Conservation (phyloP, 1,140 invertebrate species). For the Melipona quadrifasciata region DNA sequence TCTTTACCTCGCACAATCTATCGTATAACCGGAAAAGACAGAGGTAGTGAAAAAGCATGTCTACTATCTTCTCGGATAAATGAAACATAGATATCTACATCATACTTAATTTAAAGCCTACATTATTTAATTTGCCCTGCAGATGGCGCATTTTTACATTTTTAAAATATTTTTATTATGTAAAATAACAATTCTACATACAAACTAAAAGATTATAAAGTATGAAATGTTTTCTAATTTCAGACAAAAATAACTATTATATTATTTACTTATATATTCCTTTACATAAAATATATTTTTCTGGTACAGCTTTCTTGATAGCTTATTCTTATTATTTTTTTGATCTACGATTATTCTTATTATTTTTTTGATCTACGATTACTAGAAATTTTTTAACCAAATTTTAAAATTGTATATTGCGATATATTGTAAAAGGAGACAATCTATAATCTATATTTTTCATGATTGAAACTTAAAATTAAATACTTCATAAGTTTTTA, state of each 20-base stretch:
- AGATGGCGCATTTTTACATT: constrained; percentile 10
- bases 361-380: neutral
- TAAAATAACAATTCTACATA: neutral
- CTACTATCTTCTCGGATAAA: neutral
- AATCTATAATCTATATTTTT: neutral
- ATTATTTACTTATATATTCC: neutral
- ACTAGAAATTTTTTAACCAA: neutral
- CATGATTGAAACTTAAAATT: neutral
- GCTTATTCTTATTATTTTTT: neutral
- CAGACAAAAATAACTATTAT: neutral
- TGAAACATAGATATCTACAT: constrained; percentile 25
- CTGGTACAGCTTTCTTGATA: neutral
- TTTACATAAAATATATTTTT: neutral
- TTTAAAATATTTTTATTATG: neutral
- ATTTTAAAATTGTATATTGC: neutral
- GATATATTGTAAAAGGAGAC: neutral
- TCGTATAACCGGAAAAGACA: constrained; percentile 69
- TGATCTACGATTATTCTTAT: neutral
- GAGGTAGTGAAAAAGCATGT: neutral
- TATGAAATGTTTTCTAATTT: too few relatives aligned
- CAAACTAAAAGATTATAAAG: neutral
- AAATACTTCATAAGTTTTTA: neutral
- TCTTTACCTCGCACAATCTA: constrained; percentile 70
- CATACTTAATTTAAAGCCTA: neutral
- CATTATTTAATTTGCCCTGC: neutral